phyloP scores from a whole-genome alignment of 2,888 invertebrate species.

The Melinaea menophilus region DNA sequence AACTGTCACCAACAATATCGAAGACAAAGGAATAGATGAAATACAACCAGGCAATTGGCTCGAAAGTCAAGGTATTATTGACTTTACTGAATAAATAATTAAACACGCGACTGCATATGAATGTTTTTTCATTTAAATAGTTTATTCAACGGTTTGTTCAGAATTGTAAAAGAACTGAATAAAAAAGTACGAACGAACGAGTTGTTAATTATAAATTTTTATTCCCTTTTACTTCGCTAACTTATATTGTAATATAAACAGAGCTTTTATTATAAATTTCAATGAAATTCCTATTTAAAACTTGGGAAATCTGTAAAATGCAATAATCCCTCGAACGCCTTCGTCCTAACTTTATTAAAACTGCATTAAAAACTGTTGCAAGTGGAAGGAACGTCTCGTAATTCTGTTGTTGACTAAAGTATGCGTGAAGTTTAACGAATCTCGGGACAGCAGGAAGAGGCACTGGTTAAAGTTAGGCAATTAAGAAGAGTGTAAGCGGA shows the following conservation, averaged over 20 bases:
- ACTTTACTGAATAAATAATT: slow-evolving; percentile 27
- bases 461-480: slow-evolving; percentile 69
- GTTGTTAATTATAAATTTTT: background rate
- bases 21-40: slow-evolving; percentile 11
- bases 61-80: slow-evolving; percentile 35
- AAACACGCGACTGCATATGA: slow-evolving; percentile 11
- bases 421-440: slow-evolving; percentile 63
- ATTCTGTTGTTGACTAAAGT: slow-evolving; percentile 50
- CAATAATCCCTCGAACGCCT: slow-evolving; percentile 10
- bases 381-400: slow-evolving; percentile 23
- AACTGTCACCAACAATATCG: slow-evolving; percentile 9
- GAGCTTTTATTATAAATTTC: background rate
- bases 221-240: background rate
- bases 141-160: slow-evolving; percentile 3
- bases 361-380: slow-evolving; percentile 27
- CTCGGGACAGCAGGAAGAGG: slow-evolving; percentile 57
- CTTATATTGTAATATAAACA: background rate
- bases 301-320: slow-evolving; percentile 1
- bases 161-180: slow-evolving; percentile 1
- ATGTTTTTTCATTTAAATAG: slow-evolving; percentile 17
- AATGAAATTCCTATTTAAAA: background rate
- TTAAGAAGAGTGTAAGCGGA: slow-evolving; percentile 69
- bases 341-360: slow-evolving; percentile 25
- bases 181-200: background rate
- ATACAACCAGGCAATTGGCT: slow-evolving; percentile 33